These are phyloP conservation scores for Cremastinae sp. DNA, from an alignment of 2,888 invertebrate species.

Conservation along the genomic window DNA sequence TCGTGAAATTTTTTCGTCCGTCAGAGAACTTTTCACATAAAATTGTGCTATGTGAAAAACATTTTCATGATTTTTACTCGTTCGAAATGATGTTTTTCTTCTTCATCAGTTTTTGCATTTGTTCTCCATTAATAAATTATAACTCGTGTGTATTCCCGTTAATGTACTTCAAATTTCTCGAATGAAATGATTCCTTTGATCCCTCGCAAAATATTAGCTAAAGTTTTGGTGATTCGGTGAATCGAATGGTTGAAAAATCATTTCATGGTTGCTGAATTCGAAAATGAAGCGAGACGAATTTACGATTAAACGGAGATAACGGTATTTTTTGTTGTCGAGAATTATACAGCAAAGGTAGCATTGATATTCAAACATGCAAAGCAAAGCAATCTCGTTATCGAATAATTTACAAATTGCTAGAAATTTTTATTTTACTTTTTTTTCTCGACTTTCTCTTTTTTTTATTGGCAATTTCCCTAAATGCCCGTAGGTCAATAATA, in stretches of 20 bases:
- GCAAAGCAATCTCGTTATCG: constrained; percentile 26
- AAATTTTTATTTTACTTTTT: constrained; percentile 2
- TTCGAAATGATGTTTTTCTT: too few species aligned
- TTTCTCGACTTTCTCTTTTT: constrained; percentile 1
- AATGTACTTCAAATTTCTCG: too few species aligned
- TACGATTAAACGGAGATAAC: constrained; percentile 34
- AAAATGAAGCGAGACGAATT: constrained; percentile 24
- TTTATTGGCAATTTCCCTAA: background rate
- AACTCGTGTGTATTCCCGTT: too few species aligned
- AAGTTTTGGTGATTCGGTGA: background rate
- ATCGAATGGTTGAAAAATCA: constrained; percentile 16
- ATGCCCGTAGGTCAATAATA: constrained; percentile 4
- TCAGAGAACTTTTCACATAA: too few species aligned
- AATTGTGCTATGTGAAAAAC: too few species aligned
- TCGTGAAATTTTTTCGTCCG: too few species aligned
- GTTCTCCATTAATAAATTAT: too few species aligned
- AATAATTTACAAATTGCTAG: constrained; percentile 26
- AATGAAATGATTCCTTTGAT: background rate
- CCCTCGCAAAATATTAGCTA: background rate
- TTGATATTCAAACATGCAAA: constrained; percentile 26
- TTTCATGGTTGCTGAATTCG: constrained; percentile 34
- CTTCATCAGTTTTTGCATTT: too few species aligned
- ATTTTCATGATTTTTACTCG: too few species aligned
- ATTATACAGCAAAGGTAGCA: constrained; percentile 3
- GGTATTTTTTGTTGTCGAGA: constrained; percentile 23